These are phyloP conservation scores for Idaea dimidiata DNA, from an alignment of 2,888 invertebrate genomes.

Conservation along the genomic window DNA sequence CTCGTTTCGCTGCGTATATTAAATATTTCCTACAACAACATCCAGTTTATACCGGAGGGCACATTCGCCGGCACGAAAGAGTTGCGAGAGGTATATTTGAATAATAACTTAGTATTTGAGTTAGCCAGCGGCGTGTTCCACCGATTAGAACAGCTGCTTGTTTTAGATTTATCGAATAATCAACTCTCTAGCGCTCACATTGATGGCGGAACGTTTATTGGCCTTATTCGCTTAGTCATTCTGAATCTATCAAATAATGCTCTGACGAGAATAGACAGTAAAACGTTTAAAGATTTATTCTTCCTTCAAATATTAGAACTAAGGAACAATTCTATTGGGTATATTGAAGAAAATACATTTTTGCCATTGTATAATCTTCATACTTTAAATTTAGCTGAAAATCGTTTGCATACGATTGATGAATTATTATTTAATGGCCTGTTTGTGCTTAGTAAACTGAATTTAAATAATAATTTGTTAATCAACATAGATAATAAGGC, in stretches of 20 bases:
- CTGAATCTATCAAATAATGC: constrained; percentile 93
- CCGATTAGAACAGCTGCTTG: constrained; percentile 90
- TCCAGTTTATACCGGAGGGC: constrained; percentile 90
- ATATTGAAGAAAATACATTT: constrained; percentile 93
- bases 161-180: constrained; percentile 92
- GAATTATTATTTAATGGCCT: constrained; percentile 91
- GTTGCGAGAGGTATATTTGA: constrained; percentile 90
- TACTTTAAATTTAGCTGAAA: constrained; percentile 93
- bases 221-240: constrained; percentile 91
- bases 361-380: constrained; percentile 93
- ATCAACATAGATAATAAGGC: constrained; percentile 88
- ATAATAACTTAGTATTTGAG: constrained; percentile 92
- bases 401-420: constrained; percentile 90
- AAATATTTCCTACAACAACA: constrained; percentile 92
- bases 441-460: constrained; percentile 90
- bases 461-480: constrained; percentile 91
- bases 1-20: constrained; percentile 89
- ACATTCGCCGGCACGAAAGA: constrained; percentile 91
- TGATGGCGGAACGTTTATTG: constrained; percentile 91
- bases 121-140: constrained; percentile 92
- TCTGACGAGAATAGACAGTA: constrained; percentile 89
- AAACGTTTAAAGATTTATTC: constrained; percentile 92
- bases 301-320: constrained; percentile 93
- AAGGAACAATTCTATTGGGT: constrained; percentile 92
- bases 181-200: constrained; percentile 92